Evolutionary conservation across 2,113 vertebrate species (phyloP), one percentile per base, ranked within the genome.

Genomic region (Zeus faber): DNA sequence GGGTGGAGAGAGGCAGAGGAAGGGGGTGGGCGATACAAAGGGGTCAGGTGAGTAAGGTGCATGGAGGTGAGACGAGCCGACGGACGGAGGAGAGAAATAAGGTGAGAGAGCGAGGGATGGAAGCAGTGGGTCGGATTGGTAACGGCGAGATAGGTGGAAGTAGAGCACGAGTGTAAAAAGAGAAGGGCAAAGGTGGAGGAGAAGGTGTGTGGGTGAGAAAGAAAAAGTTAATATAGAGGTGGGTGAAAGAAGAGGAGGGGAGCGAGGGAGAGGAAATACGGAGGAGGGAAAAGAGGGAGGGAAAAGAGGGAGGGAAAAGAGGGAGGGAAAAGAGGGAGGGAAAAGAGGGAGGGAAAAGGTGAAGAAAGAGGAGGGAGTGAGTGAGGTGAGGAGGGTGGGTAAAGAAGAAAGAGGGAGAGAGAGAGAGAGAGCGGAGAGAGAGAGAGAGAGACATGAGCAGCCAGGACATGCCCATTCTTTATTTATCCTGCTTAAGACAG

Each of bases 21-120:
- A 37, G 45, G 54, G 35, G 25, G n/a, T 51, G 31, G 29, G 50
- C 54, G 66, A 56, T 3, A 11, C 52, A 39, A 47, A 20, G 35
- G n/a, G n/a, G n/a, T n/a, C n/a, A n/a, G n/a, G n/a, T n/a, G n/a
- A n/a, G 13, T 14, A 25, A 17, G 17, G 23, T 2, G 17, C 16
- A n/a, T 29, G 3, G 16, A 8, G 33, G 31, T 33, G 26, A 16
- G 9, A 2, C 17, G 5, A 14, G 29, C 24, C 14, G 6, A 14
- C 5, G 14, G 2, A 17, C 13, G 6, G 20, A 25, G 6, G 20
- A 23, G 29, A 20, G 29, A 25, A 23, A 47, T 11, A 40, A 18
- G 41, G 22, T 37, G 26, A 54, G 44, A 14, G 39, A 21, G 33
- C 9, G 33, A 13, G 10, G 9, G 9, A 35, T 3, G 14, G 33